phyloP scores from a whole-genome alignment of 2,888 invertebrate genomes.

The Xylocampa areola region DNA sequence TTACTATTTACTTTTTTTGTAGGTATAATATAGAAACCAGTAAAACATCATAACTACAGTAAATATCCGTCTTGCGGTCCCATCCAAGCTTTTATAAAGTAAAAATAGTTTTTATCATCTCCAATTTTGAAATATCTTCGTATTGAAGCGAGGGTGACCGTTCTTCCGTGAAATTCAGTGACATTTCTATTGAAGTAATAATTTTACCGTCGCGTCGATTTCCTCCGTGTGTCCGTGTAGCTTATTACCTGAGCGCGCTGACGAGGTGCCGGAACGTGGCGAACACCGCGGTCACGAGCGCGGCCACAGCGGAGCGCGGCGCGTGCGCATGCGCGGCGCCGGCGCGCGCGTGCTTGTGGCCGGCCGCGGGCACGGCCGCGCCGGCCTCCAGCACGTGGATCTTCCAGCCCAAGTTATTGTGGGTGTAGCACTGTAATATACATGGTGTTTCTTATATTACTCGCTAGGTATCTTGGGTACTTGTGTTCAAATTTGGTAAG shows the following conservation, averaged over 20 bases:
- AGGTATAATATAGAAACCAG: constrained; percentile 24
- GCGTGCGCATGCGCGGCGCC: constrained; percentile 54
- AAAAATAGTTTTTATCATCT: no score
- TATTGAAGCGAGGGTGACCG: no score
- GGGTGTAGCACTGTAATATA: constrained; percentile 95
- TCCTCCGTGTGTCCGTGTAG: not conserved
- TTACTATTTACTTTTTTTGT: constrained; percentile 12
- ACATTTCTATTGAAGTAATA: not conserved
- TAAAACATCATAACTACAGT: constrained; percentile 11
- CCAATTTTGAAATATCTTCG: no score
- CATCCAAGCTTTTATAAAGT: not conserved
- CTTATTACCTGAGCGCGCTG: constrained; percentile 28
- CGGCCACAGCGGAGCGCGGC: constrained; percentile 5
- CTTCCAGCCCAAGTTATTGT: constrained; percentile 97
- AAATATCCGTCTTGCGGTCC: not conserved
- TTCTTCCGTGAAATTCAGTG: no score
- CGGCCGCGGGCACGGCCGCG: constrained; percentile 74
- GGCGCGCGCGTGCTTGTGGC: constrained; percentile 66
- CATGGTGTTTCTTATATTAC: not conserved
- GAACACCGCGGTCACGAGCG: constrained; percentile 9
- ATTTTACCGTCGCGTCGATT: constrained; percentile 33
- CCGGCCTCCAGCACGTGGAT: constrained; percentile 95
- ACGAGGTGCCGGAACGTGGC: constrained; percentile 14
- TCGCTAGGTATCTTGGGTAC: no score
- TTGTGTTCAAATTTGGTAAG: no score